A percentile compares a stretch with the other conserved stretches of the same genome.
Conservation (phyloP, 2,113 vertebrate species). For the Chaetorhynchus papuensis region DNA sequence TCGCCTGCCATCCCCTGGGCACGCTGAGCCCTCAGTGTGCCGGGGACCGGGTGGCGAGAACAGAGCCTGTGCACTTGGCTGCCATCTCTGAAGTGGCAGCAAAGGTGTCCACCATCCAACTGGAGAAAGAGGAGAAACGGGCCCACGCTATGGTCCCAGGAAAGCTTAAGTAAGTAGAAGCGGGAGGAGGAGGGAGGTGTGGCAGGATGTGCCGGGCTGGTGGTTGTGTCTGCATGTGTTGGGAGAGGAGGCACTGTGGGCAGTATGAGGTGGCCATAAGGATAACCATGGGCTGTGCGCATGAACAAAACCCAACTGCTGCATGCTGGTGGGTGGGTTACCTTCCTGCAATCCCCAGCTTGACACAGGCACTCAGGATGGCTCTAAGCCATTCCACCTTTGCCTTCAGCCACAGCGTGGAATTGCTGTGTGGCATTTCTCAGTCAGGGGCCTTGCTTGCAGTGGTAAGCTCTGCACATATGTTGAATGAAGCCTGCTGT, state of each 20-base stretch:
- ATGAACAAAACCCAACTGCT: neutral
- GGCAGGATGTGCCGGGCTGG: neutral
- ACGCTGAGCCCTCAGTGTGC: neutral
- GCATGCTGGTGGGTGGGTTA: neutral
- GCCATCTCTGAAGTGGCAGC: conserved; percentile 72
- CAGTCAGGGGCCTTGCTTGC: neutral
- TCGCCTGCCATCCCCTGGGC: neutral
- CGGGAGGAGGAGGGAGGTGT: neutral
- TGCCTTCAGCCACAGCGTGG: neutral
- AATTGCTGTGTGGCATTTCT: neutral
- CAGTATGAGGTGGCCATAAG: fast-evolving
- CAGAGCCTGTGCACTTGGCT: neutral
- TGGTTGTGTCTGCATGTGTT: fast-evolving
- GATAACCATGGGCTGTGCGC: neutral
- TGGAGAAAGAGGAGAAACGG: conserved; percentile 59
- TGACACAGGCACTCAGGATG: fast-evolving
- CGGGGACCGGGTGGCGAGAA: neutral
- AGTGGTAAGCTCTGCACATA: neutral
- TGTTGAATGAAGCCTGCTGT: neutral
- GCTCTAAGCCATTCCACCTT: neutral
- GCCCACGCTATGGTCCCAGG: neutral
- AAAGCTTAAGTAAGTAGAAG: neutral
- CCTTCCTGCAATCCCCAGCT: neutral
- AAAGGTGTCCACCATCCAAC: conserved; percentile 80
- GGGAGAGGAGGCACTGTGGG: neutral